These are phyloP conservation scores for Sminthopsis crassicaudata DNA, from an alignment of 2,113 vertebrate genomes.

Conservation along the genomic window DNA sequence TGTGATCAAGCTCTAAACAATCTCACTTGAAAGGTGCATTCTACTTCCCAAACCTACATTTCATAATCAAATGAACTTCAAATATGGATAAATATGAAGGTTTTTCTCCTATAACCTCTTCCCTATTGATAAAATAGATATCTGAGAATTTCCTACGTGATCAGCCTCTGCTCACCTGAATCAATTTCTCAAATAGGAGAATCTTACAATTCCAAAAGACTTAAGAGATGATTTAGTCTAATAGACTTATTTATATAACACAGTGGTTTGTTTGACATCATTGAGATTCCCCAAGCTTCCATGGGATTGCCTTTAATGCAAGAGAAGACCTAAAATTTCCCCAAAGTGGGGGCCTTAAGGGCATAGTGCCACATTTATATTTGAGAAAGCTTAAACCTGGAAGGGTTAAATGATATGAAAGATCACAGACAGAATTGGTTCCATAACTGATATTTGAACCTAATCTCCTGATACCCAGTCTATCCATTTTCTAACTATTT, in stretches of 20 bases:
- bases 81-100: not conserved
- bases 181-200: not conserved
- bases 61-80: not conserved
- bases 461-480: not conserved
- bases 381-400: not conserved
- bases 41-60: not conserved
- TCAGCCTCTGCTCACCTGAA: not conserved
- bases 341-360: not conserved
- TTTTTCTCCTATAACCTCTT: not conserved
- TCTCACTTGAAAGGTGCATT: constrained; percentile 24
- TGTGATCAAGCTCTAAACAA: not conserved
- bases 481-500: not conserved
- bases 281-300: not conserved
- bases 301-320: not conserved
- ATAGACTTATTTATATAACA: not conserved
- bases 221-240: not conserved
- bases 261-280: not conserved
- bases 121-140: not conserved
- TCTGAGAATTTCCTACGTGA: too few species aligned
- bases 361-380: not conserved
- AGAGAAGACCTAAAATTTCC: not conserved
- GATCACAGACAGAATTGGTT: not conserved
- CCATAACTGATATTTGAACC: not conserved
- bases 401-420: not conserved
- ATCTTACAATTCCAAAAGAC: not conserved